phyloP scores from a whole-genome alignment of 2,888 invertebrate species.

The Bellardia bayeri region DNA sequence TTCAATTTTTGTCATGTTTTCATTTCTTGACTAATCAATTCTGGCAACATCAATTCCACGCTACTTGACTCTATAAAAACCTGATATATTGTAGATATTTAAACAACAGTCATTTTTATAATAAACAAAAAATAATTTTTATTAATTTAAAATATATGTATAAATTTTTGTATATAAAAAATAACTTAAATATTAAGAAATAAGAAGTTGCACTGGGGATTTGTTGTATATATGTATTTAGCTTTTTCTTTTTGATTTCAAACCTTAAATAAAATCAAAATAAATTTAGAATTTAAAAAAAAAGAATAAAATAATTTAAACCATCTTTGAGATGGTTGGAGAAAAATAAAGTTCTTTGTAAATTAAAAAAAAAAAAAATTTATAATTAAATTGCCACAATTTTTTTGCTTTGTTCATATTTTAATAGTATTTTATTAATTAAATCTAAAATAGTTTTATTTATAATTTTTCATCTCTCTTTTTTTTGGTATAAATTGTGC shows the following conservation, averaged over 20 bases:
- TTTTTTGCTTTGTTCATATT: constrained; percentile 30
- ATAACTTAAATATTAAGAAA: constrained; percentile 63
- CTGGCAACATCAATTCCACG: no score
- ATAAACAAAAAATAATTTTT: constrained; percentile 70
- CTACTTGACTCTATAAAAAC: constrained; percentile 8
- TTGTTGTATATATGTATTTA: constrained; percentile 45
- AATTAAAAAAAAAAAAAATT: constrained; percentile 78
- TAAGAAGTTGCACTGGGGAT: constrained; percentile 73
- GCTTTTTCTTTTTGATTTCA: constrained; percentile 59
- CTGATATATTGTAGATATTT: not conserved
- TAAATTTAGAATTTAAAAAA: constrained; percentile 76
- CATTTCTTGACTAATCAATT: no score
- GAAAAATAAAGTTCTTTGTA: constrained; percentile 53
- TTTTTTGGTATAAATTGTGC: constrained; percentile 73
- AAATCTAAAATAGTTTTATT: constrained; percentile 60
- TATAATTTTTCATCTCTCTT: constrained; percentile 17
- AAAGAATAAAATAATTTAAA: constrained; percentile 60
- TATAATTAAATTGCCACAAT: constrained; percentile 82
- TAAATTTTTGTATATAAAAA: constrained; percentile 70
- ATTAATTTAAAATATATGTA: constrained; percentile 52
- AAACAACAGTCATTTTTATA: constrained; percentile 37
- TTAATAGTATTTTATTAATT: constrained; percentile 51
- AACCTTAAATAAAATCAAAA: constrained; percentile 56
- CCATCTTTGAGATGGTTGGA: constrained; percentile 76
- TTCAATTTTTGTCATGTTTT: no score